Percentiles rank a stretch among this genome's conserved stretches.
These are phyloP conservation scores for Melanophora roralis DNA, from an alignment of 2,888 invertebrate genomes.

Conservation along the genomic window DNA sequence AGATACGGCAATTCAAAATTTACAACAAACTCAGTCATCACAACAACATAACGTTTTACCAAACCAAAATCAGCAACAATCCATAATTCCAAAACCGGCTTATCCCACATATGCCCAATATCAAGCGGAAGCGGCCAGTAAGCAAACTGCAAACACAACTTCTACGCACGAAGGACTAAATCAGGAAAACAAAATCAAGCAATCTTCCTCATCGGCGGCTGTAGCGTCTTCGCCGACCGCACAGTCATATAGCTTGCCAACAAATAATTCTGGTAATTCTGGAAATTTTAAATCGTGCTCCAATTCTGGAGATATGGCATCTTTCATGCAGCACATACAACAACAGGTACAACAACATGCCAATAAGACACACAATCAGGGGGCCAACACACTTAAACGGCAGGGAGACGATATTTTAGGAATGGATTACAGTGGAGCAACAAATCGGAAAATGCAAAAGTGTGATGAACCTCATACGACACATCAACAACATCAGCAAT, in stretches of 20 bases:
- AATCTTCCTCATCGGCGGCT: constrained; percentile 46
- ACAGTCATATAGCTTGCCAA: constrained; percentile 18
- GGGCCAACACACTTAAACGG: constrained; percentile 70
- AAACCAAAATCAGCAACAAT: constrained; percentile 44
- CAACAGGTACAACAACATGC: constrained; percentile 71
- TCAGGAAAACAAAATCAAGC: constrained; percentile 22
- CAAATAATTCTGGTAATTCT: constrained; percentile 5
- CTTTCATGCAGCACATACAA: constrained; percentile 72
- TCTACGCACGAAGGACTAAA: constrained; percentile 4
- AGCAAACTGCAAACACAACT: constrained; percentile 25
- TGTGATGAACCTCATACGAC: constrained; percentile 63
- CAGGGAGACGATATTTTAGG: constrained; percentile 67
- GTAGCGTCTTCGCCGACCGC: constrained; percentile 66
- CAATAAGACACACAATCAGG: constrained; percentile 60
- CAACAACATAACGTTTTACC: constrained; percentile 54
- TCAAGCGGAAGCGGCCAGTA: constrained; percentile 66
- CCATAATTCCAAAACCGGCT: constrained; percentile 40
- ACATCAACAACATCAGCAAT: constrained; percentile 44
- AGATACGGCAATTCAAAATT: constrained; percentile 21
- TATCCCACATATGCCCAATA: constrained; percentile 74
- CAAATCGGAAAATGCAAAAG: constrained; percentile 69
- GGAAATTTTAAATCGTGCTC: constrained; percentile 30
- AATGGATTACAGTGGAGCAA: constrained; percentile 69
- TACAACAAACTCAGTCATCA: constrained; percentile 25
- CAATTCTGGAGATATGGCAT: constrained; percentile 69